Conservation (phyloP, 2,888 invertebrate species). For the Argyra leucocephala region DNA sequence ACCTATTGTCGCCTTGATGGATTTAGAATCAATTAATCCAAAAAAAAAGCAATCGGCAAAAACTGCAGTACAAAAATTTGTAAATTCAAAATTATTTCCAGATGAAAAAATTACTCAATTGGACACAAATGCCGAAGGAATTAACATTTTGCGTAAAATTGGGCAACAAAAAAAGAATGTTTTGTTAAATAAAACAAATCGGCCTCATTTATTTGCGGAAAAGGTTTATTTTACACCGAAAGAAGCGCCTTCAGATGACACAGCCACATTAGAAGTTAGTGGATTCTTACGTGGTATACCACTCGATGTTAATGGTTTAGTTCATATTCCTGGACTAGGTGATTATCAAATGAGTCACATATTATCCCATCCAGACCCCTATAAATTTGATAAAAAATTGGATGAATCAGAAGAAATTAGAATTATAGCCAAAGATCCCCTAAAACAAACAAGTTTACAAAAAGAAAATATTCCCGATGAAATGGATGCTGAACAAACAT, state of each 20-base stretch:
- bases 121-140: conserved; percentile 64
- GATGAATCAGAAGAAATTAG: conserved; percentile 24
- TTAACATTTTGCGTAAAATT: conserved; percentile 64
- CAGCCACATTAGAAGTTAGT: conserved; percentile 66
- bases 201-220: conserved; percentile 80
- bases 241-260: conserved; percentile 34
- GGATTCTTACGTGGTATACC: conserved; percentile 80
- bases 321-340: conserved; percentile 87
- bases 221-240: conserved; percentile 55
- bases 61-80: conserved; percentile 40
- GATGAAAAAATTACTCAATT: conserved; percentile 71
- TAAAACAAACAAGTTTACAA: conserved; percentile 62
- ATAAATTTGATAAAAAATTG: conserved; percentile 48
- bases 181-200: conserved; percentile 64
- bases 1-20: conserved; percentile 62
- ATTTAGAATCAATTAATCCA: conserved; percentile 61
- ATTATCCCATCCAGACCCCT: conserved; percentile 60
- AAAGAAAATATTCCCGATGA: conserved; percentile 76
- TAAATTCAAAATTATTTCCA: conserved; percentile 61
- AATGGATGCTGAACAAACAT: conserved; percentile 93
- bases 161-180: conserved; percentile 72
- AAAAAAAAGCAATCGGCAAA: conserved; percentile 57
- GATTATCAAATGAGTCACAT: conserved; percentile 86
- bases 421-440: conserved; percentile 48
- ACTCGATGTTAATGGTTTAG: conserved; percentile 75